Base-by-base conservation (phyloP, 2,113 vertebrate genomes). In the Halichoeres trimaculatus region DNA sequence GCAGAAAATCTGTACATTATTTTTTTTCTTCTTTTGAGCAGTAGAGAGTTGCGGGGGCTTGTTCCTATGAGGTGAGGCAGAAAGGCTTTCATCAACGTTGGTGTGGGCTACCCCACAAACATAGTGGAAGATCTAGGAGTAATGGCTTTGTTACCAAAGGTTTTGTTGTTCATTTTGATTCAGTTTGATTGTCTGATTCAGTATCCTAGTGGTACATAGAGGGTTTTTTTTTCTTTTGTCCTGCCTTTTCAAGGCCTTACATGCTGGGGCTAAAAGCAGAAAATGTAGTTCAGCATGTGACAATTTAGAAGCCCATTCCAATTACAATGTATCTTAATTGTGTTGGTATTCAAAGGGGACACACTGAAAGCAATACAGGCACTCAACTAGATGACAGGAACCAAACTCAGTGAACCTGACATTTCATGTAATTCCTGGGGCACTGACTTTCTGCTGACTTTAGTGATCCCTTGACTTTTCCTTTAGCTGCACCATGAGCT, bases 21-120 rank as follows among this genome's bases (percentile, higher is more conserved):
- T 78, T 58, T 20, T 63, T 63, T 57, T 30, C 68, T 26, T 51
- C 36, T 47, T 72, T 72, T 69, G 41, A 58, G 8, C 56, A 0
- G 1, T 10, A 41, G 36, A 67, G 70, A 60, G 23, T 58, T 35
- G 50, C 3, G 8, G 5, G 43, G 50, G 23, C 35, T n/a, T n/a
- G 58, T 57, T 48, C 12, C 36, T 80, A 61, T 78, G 58, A 72
- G 70, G 45, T 60, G 57, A 65, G 45, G 52, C 43, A 35, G 20
- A 77, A 55, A 50, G 38, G 65, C 78, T 84, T 81, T 77, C 76
- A 71, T 73, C 51, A 53, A 23, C 60, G 72, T 53, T 56, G 76
- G 80, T 80, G 68, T 74, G 81, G 65, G 68, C 54, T 80, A 60
- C 77, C 75, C 72, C 54, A 36, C 30, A 70, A 68, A 51, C 62